Conservation (phyloP, 2,888 invertebrate species). For the Adela reaumurella region DNA sequence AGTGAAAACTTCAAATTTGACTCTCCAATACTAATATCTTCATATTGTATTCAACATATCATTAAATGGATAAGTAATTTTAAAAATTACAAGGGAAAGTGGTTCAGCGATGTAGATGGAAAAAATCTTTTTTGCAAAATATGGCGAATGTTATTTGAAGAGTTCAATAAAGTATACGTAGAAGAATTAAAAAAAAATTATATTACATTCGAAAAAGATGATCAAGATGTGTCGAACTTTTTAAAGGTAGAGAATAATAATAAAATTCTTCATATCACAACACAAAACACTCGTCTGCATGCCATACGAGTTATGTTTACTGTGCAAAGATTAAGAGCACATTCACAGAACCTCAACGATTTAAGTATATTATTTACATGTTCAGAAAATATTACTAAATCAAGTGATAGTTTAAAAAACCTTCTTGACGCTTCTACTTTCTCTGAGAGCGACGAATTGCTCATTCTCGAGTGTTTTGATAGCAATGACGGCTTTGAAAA, state of each 20-base stretch:
- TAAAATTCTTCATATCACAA: neutral
- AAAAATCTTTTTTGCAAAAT: neutral
- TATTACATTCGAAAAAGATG: neutral
- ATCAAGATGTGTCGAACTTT: neutral
- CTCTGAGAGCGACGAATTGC: too few species aligned
- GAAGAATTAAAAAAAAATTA: neutral
- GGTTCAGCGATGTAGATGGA: neutral
- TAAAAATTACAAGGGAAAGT: neutral
- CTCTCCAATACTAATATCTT: neutral
- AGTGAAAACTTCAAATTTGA: neutral
- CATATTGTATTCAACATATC: neutral
- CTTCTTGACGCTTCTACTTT: too few species aligned
- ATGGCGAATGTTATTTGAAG: neutral
- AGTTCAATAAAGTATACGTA: neutral
- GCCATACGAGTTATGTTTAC: neutral
- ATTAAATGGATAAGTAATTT: neutral
- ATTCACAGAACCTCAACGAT: too few species aligned
- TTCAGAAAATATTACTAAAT: too few species aligned
- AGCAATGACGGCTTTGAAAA: too few species aligned
- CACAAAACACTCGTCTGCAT: neutral
- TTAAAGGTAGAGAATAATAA: neutral
- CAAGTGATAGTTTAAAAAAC: too few species aligned
- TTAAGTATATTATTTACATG: too few species aligned
- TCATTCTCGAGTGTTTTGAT: too few species aligned
- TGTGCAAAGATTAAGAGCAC: too few species aligned